These are phyloP conservation scores for Timandra comae DNA, from an alignment of 2,888 invertebrate genomes.

Conservation along the genomic window DNA sequence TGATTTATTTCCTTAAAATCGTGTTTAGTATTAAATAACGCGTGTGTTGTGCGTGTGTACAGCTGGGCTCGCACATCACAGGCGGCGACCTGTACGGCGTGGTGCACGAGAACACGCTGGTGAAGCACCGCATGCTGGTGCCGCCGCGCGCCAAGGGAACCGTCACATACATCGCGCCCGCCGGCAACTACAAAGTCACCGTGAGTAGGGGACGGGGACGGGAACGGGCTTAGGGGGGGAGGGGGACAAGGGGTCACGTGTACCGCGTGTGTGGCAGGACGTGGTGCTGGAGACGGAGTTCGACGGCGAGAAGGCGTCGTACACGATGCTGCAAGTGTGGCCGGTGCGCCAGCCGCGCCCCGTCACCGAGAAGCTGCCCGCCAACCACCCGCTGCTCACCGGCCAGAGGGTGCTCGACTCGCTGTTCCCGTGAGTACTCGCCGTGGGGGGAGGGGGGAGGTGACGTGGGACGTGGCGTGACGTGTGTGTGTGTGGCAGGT, in stretches of 20 bases:
- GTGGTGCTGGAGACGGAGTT: conserved; percentile 98
- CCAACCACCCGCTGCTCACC: conserved; percentile 98
- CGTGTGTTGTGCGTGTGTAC: no score
- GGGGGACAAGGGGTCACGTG: no score
- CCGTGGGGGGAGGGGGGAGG: no score
- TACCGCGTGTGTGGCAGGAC: conserved; percentile 79
- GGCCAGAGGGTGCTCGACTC: conserved; percentile 99
- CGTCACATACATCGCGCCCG: conserved; percentile 94
- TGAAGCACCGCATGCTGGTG: conserved; percentile 97
- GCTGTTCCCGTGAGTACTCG: conserved; percentile 96
- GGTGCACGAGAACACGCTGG: conserved; percentile 97
- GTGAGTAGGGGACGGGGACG: conserved; percentile 72
- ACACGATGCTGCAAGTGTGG: conserved; percentile 99
- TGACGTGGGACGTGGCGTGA: no score
- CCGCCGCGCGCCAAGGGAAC: conserved; percentile 97
- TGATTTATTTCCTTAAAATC: no score
- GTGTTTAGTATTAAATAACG: no score
- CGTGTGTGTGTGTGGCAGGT: conserved; percentile 69
- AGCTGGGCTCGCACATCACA: conserved; percentile 97
- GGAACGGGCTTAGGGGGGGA: neutral
- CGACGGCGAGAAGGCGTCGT: conserved; percentile 94
- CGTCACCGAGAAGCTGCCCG: conserved; percentile 97
- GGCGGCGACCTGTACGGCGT: conserved; percentile 98
- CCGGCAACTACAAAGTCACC: conserved; percentile 95
- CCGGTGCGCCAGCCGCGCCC: conserved; percentile 99